Conservation (phyloP, 2,797 vertebrate genomes). For the Etheostoma nigrum region DNA sequence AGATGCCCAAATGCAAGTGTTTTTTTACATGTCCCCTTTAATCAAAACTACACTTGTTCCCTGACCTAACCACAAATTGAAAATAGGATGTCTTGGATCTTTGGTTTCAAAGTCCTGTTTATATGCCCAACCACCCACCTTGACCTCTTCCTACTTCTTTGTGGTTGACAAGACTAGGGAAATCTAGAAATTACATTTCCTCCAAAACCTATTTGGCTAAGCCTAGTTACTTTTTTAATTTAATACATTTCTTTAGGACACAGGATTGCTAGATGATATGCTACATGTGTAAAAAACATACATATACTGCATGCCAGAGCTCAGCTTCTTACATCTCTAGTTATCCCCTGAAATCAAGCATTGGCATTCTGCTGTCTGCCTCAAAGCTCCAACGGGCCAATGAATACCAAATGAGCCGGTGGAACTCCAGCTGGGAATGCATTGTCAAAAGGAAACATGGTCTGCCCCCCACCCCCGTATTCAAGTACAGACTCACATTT, state of each 20-base stretch:
- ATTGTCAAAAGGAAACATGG: slow-evolving; percentile 50
- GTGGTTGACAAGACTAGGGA: neutral
- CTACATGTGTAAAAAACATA: neutral
- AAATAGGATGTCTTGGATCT: neutral
- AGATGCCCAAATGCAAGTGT: too few species aligned
- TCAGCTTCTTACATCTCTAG: slow-evolving; percentile 41
- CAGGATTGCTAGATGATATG: neutral
- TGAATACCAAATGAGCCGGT: slow-evolving; percentile 64
- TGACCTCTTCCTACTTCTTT: neutral
- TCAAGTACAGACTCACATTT: slow-evolving; percentile 48
- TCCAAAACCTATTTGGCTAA: neutral
- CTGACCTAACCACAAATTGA: neutral
- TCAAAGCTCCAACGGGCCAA: slow-evolving; percentile 49
- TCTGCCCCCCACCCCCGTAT: slow-evolving; percentile 3
- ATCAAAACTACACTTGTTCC: neutral
- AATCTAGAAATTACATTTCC: neutral
- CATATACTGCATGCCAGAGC: slow-evolving; percentile 10
- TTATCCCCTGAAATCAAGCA: slow-evolving; percentile 49
- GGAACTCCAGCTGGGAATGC: slow-evolving; percentile 61
- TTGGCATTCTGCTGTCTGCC: slow-evolving; percentile 53
- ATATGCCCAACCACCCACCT: neutral
- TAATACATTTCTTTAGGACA: slow-evolving; percentile 3
- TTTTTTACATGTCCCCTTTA: too few species aligned
- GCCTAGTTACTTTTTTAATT: neutral
- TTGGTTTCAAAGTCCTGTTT: neutral